Evolutionary conservation across 2,797 vertebrate genomes (phyloP).

Genomic region (Florisuga fusca): DNA sequence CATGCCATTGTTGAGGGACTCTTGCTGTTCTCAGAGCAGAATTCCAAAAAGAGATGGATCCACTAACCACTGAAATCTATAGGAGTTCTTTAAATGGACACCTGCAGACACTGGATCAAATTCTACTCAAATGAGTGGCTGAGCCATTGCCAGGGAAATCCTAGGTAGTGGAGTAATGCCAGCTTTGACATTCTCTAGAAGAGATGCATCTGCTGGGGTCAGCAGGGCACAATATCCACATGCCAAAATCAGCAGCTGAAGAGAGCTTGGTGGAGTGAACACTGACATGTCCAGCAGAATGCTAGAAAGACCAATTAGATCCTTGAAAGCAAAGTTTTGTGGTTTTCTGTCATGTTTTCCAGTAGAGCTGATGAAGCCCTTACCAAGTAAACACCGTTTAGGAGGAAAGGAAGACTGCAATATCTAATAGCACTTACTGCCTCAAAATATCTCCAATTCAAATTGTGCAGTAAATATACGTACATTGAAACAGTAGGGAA

Average conservation of each 20-base stretch:
- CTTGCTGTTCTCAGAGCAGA: background rate
- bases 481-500: background rate
- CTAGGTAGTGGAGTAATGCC: background rate
- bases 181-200: background rate
- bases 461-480: background rate
- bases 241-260: background rate
- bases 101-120: background rate
- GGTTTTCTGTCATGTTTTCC: background rate
- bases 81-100: background rate
- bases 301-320: background rate
- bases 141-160: background rate
- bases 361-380: background rate
- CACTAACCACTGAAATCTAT: background rate
- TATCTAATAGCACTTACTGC: background rate
- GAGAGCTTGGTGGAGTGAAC: background rate
- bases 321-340: background rate
- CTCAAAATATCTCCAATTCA: background rate
- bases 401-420: background rate
- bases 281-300: background rate
- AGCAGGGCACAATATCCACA: background rate
- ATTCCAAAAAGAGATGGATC: background rate
- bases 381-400: background rate
- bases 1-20: background rate
- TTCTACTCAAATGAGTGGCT: background rate
- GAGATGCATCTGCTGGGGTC: background rate